Evolutionary conservation across 2,888 invertebrate genomes (phyloP).

Genomic region (Scaeva pyrastri): DNA sequence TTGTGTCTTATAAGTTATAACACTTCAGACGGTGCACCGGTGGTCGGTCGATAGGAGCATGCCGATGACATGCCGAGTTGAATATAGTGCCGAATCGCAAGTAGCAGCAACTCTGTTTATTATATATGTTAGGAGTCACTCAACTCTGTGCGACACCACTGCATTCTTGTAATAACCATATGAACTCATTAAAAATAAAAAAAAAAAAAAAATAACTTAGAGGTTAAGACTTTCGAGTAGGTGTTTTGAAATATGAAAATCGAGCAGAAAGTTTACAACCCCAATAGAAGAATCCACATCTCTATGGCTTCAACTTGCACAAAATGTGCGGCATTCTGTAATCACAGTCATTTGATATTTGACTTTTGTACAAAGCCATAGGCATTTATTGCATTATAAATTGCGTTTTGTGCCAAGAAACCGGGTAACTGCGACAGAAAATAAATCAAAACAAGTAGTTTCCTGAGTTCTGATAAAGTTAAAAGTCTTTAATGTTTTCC

Average conservation of each 20-base stretch:
- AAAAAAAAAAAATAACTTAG: neutral
- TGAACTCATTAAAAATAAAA: neutral
- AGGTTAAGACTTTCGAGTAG: neutral
- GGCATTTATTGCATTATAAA: neutral
- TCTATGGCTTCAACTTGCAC: neutral
- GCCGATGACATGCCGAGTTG: no score
- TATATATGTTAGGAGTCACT: slow-evolving; percentile 3
- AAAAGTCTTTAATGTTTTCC: no score
- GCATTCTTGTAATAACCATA: neutral
- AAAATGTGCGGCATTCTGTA: neutral
- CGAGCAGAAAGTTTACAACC: slow-evolving; percentile 1
- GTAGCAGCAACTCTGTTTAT: neutral
- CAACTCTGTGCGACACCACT: neutral
- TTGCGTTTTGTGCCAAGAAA: neutral
- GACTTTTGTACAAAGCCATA: neutral
- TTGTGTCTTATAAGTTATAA: no score
- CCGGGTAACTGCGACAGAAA: no score
- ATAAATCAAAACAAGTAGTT: no score
- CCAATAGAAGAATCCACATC: neutral
- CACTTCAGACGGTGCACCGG: slow-evolving; percentile 5
- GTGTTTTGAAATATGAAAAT: neutral
- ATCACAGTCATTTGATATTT: slow-evolving; percentile 10
- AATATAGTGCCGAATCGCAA: neutral
- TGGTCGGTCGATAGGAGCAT: no score
- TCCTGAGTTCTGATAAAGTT: no score